Percentiles rank a stretch among this genome's conserved stretches.
phyloP scores from a whole-genome alignment of 2,113 vertebrate species.

The Acrocephalus kingi region DNA sequence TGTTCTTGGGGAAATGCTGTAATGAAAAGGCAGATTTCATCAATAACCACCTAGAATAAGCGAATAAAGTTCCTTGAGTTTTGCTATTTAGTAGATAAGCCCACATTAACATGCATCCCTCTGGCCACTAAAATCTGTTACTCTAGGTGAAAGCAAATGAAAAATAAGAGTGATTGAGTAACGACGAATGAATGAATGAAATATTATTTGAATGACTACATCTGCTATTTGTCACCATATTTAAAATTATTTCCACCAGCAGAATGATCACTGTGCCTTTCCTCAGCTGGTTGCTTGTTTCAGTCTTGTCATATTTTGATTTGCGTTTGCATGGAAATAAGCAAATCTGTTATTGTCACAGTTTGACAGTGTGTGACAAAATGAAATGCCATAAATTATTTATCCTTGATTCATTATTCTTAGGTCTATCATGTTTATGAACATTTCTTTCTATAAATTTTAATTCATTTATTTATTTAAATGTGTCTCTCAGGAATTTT shows the following conservation, averaged over 20 bases:
- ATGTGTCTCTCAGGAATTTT: not conserved
- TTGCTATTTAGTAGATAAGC: not conserved
- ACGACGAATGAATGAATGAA: not conserved
- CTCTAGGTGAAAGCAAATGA: not conserved
- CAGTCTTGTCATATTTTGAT: constrained; percentile 28
- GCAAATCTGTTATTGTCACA: constrained; percentile 34
- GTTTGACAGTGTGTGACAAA: constrained; percentile 45
- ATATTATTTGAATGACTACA: not conserved
- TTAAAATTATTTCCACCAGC: constrained; percentile 9
- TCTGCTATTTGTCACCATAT: not conserved
- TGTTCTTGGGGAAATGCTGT: not conserved
- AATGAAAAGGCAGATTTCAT: not conserved
- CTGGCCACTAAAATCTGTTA: not conserved
- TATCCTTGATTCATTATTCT: constrained; percentile 28
- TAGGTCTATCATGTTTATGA: constrained; percentile 12
- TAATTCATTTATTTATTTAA: constrained; percentile 22
- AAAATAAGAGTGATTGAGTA: not conserved
- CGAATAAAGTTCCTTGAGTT: not conserved
- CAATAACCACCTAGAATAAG: not conserved
- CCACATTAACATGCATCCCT: not conserved
- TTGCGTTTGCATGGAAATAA: constrained; percentile 13
- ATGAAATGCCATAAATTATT: constrained; percentile 48
- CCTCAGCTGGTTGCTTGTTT: constrained; percentile 9
- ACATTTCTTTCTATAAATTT: constrained; percentile 25
- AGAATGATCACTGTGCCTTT: not conserved